These are phyloP conservation scores for Lamprotornis superbus DNA, from an alignment of 2,113 vertebrate species.

Conservation along the genomic window DNA sequence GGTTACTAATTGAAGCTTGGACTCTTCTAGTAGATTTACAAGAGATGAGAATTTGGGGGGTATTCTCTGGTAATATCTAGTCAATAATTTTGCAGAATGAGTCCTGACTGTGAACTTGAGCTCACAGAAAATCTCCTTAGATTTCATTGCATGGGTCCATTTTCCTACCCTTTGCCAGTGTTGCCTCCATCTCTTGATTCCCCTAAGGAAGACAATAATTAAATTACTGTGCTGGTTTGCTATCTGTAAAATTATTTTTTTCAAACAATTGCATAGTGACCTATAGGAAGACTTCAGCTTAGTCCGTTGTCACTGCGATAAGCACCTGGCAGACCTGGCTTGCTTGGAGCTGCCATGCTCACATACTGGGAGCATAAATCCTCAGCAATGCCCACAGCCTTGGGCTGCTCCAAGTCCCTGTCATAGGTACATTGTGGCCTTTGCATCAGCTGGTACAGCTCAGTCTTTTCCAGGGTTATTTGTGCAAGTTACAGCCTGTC, in stretches of 20 bases:
- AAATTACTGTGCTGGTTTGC: neutral
- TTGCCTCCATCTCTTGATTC: neutral
- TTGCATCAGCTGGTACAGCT: neutral
- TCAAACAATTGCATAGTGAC: neutral
- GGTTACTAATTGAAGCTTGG: neutral
- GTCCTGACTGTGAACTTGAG: neutral
- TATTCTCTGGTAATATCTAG: neutral
- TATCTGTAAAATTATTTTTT: neutral
- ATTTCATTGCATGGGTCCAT: neutral
- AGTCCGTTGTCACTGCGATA: neutral
- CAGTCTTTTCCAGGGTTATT: neutral
- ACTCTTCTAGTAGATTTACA: neutral
- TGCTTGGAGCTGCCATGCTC: neutral
- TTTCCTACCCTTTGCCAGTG: neutral
- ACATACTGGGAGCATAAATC: neutral
- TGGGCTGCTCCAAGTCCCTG: neutral
- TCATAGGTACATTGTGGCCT: fast-evolving
- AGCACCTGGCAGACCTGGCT: neutral
- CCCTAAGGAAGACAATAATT: neutral
- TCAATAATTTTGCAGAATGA: neutral
- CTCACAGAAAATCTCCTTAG: neutral
- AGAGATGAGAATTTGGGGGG: neutral
- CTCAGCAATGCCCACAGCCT: neutral
- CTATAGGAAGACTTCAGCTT: neutral
- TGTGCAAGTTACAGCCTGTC: neutral